Base-by-base conservation (phyloP, 2,888 invertebrate genomes). In the Drosophila infuscata region DNA sequence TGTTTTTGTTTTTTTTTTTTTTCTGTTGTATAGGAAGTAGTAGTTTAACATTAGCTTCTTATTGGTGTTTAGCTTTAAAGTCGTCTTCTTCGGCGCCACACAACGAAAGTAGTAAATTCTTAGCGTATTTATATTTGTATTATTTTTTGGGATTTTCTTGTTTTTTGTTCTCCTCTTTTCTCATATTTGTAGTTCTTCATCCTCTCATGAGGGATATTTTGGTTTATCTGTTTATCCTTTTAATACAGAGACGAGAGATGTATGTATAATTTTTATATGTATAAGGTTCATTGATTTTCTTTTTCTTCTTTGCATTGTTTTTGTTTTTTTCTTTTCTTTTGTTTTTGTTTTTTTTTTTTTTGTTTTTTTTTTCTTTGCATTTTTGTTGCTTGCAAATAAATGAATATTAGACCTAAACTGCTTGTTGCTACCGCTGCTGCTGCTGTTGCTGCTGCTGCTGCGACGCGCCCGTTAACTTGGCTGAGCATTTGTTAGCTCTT, bases 51-150 rank as follows among this genome's bases (percentile, higher is more conserved):
- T 65, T 72, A 70, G 76, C 77, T 71, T 70, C 52, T 71, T 85
- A 73, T 83, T 83, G 76, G 79, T 85, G 72, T 77, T 77, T 65
- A 59, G 62, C 65, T 57, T 70, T 79, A 74, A 79, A 69, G 83
- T 86, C 81, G 84, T 81, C 88, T 70, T 81, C 88, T 71, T 76
- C 70, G 79, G 74, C 88, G 76, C 82, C 85, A 82, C 88, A 85
- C 88, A 89, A 89, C 88, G 77, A 79, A 85, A 89, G 70, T 85
- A 75, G 68, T 69, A 61, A 60, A 70, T 75, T 68, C 58, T 65
- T 59, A 71, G 72, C 60, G 54, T 70, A 60, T 63, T 58, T 75
- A 48, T 67, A 63, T 51, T 53, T 51, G 41, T 58, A 57, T 57
- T 58, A 46, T 38, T 54, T 53, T 36, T 58, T 49, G 12, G 11